Base-by-base conservation (phyloP, 2,888 invertebrate genomes). In the Brachyptera risi region DNA sequence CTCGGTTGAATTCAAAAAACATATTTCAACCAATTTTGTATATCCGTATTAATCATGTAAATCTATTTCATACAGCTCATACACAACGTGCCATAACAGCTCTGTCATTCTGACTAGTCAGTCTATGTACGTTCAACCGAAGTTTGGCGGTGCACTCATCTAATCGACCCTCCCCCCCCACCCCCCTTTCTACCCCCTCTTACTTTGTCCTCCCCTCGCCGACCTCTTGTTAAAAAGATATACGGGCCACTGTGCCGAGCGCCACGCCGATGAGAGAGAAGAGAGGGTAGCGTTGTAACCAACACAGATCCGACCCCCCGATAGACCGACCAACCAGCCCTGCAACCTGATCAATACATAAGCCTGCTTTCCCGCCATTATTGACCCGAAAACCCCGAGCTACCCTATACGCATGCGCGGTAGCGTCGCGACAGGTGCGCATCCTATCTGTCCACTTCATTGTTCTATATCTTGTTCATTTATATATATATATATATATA, bases 301-400 rank as follows among this genome's bases (percentile, higher is more conserved):
- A 57, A 57, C 59, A 59, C 35, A 56, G 44, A 60, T 47, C 47
- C 60, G 40, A 31, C 44, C 27, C n/a, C n/a, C 56, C 50, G 42
- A 58, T 42, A 47, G 60, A 56, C 27, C 51, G 60, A 56, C 27
- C 51, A 21, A 13, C 35, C 37, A 27, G 24, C 38, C 62, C 59
- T 59, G 31, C 40, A 59, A 59, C 59, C 62, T 62, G 62, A 62
- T 62, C 62, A 62, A 59, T 62, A 61, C 61, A 15, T 51, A 60
- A 61, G 61, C 57, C 49, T 61, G 61, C 61, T 61, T 60, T 61
- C 61, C 61, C 57, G 61, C 61, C 57, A 49, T 50, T 61, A 61
- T 61, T 61, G 61, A 61, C 61, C 61, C 61, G 56, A 61, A 40
- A 61, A 50, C 49, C 50, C 50, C 49, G 35, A 42, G 40, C 21